Evolutionary conservation across 30 jellyfish, hydroid and myxozoan genomes (phyloP).

Genomic region (Pseudorhiza aurosa): DNA sequence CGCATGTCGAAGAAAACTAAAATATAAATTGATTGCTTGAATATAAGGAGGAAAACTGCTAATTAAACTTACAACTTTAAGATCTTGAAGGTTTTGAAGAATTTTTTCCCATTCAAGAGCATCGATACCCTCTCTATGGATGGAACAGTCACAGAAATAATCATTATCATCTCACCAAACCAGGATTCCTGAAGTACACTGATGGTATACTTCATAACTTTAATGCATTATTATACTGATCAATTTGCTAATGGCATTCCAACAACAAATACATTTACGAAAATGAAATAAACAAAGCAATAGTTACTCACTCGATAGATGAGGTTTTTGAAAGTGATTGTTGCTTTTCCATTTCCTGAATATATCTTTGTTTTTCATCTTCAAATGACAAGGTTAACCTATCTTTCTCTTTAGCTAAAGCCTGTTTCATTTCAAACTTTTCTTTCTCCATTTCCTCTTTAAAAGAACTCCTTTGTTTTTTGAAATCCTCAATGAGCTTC

Average conservation of each 20-base stretch:
- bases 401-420: slow-evolving; percentile 62
- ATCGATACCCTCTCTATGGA: slow-evolving; percentile 92
- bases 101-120: slow-evolving; percentile 87
- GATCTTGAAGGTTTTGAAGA: slow-evolving; percentile 66
- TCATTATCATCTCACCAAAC: no score
- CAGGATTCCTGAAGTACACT: no score
- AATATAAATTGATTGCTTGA: no score
- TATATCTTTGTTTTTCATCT: slow-evolving; percentile 48
- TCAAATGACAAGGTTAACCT: slow-evolving; percentile 50
- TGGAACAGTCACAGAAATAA: no score
- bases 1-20: no score
- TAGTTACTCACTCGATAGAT: slow-evolving; percentile 43
- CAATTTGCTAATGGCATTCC: no score
- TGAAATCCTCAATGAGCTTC: slow-evolving; percentile 39
- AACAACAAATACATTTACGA: background rate
- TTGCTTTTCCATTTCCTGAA: slow-evolving; percentile 49
- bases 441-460: slow-evolving; percentile 57
- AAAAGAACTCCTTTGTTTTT: slow-evolving; percentile 14
- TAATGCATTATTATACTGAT: no score
- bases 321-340: slow-evolving; percentile 52
- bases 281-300: background rate
- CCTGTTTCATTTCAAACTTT: slow-evolving; percentile 60
- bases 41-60: background rate
- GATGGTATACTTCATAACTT: no score
- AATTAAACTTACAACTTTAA: slow-evolving; percentile 62